phyloP scores from a whole-genome alignment of 1,140 invertebrate genomes.

The Aphelinus certus region DNA sequence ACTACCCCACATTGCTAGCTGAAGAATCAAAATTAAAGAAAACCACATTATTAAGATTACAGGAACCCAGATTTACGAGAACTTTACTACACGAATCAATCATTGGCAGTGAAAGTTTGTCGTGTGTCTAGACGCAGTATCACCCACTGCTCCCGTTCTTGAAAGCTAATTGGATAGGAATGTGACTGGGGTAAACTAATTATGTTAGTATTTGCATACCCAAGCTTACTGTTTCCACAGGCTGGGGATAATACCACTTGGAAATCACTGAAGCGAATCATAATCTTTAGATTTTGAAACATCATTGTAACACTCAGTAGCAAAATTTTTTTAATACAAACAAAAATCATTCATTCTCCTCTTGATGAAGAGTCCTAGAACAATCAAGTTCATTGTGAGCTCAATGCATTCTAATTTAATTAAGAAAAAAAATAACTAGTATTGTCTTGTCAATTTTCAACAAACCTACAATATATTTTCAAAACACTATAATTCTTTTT shows the following conservation, averaged over 20 bases:
- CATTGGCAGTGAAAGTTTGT: constrained; percentile 62
- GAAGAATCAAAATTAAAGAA: constrained; percentile 55
- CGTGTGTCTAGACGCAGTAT: constrained; percentile 50
- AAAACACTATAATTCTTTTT: not conserved
- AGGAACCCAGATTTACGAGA: constrained; percentile 22
- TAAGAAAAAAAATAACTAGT: not conserved
- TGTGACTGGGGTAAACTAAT: constrained; percentile 61
- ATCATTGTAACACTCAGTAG: not conserved
- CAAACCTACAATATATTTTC: not conserved
- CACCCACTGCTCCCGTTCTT: constrained; percentile 61
- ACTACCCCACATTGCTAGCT: constrained; percentile 59
- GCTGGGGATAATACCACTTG: constrained; percentile 37
- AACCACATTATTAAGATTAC: constrained; percentile 57
- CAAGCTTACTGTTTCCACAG: constrained; percentile 29
- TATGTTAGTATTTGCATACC: constrained; percentile 55
- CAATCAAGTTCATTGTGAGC: too few species aligned
- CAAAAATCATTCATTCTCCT: not conserved
- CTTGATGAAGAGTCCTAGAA: too few species aligned
- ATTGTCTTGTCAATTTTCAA: not conserved
- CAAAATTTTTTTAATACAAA: not conserved
- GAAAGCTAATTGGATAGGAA: constrained; percentile 60
- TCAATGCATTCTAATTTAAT: not conserved
- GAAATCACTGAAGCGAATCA: constrained; percentile 27
- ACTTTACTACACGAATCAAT: constrained; percentile 44
- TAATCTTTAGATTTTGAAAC: constrained; percentile 9